These are phyloP conservation scores for Noctua pronuba DNA, from an alignment of 2,888 invertebrate species.

Conservation along the genomic window DNA sequence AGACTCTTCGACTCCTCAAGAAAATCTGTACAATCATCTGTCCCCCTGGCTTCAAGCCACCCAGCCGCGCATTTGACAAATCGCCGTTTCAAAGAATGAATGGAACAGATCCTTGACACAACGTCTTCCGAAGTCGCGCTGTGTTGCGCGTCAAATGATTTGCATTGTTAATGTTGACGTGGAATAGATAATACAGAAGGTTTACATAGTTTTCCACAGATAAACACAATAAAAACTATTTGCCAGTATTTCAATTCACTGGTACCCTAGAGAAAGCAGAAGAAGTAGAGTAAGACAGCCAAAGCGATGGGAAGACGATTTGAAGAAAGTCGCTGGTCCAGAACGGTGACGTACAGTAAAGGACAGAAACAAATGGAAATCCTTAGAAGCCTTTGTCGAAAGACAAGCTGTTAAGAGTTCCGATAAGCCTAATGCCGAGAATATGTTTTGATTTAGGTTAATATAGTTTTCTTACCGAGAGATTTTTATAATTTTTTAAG, in stretches of 20 bases:
- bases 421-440: no score
- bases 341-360: no score
- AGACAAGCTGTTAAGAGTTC: no score
- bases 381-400: no score
- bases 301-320: no score
- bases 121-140: slow-evolving; percentile 41
- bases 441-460: no score
- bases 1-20: not conserved
- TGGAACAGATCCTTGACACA: slow-evolving; percentile 43
- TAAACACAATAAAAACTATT: not conserved
- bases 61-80: slow-evolving; percentile 55
- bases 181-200: slow-evolving; percentile 21
- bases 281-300: no score
- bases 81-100: slow-evolving; percentile 56
- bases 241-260: not conserved
- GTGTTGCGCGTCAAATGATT: slow-evolving; percentile 43
- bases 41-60: not conserved
- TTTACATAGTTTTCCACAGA: not conserved
- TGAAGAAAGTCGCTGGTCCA: no score
- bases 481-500: no score
- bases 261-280: no score
- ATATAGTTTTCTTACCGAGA: no score
- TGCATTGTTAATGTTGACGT: slow-evolving; percentile 52
- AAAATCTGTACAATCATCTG: slow-evolving; percentile 29
- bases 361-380: no score